Base-by-base conservation (phyloP, 2,797 vertebrate genomes). In the Erithacus rubecula region DNA sequence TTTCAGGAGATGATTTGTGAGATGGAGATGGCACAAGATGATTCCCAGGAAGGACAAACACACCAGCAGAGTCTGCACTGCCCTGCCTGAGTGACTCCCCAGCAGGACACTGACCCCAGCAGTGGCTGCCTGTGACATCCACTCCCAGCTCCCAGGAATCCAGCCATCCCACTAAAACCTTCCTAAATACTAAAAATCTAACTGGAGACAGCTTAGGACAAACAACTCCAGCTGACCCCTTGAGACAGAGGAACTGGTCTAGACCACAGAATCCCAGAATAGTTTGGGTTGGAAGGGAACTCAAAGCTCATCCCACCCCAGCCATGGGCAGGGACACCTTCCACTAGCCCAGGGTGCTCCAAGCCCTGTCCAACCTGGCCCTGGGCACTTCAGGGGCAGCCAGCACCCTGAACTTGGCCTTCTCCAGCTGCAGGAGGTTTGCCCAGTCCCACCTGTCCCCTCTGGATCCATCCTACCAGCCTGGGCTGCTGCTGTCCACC, bases 1-100 rank as follows among this genome's bases (percentile, higher is more conserved):
- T 34, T 83, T 78, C 56, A 63, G 51, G 52, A 60, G 55, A 51
- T 3, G 9, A 23, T 29, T 0, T 41, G 24, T 2, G 56, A 68
- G 43, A 32, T 19, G 30, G 32, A 79, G 14, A 43, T 41, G 59
- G 68, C 47, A 60, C 58, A 51, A 8, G 2, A 20, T 0, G 6
- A 51, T 39, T 64, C 72, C 52, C 46, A 23, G 23, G 4, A 19
- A 67, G 32, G 67, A 65, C 47, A 47, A 34, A 43, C 27, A 49
- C 34, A 27, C 1, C 43, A 55, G 43, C 60, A 89, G 34, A 0
- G 39, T 9, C 65, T 4, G 1, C 1, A 6, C 3, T 22, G 24
- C 36, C 23, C 59, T 30, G n/a, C n/a, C 2, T 29, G 34, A 36
- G n/a, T 15, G 1, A 55, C 26, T 6, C 2, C 1, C 4, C 2